Percentiles rank a stretch among this genome's conserved stretches.
phyloP scores from a whole-genome alignment of 2,797 vertebrate genomes.

The Lycodopsis pacificus region DNA sequence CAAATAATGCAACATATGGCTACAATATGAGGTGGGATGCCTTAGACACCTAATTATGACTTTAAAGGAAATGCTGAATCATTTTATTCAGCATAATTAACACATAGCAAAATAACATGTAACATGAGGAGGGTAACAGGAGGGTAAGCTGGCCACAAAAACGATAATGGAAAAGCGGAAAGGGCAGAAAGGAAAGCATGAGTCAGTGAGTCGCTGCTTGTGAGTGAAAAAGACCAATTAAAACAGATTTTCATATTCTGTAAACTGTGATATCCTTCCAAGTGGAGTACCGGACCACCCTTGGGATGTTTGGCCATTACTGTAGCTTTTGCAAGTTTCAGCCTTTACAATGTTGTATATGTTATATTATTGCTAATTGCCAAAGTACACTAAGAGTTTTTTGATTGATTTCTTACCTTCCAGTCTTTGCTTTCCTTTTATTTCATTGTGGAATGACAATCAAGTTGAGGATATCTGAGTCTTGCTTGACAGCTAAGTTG shows the following conservation, averaged over 20 bases:
- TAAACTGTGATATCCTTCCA: not conserved
- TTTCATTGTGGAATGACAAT: slow-evolving; percentile 12
- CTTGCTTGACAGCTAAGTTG: not conserved
- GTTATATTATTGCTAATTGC: not conserved
- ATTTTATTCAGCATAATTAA: not conserved
- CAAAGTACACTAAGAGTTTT: slow-evolving; percentile 12
- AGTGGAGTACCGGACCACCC: not conserved
- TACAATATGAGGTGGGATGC: not conserved
- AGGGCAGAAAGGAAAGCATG: not conserved
- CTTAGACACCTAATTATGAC: not conserved
- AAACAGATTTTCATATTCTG: slow-evolving; percentile 4
- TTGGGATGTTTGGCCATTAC: not conserved
- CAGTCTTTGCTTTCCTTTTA: slow-evolving; percentile 4
- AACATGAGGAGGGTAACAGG: not conserved
- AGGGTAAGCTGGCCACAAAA: not conserved
- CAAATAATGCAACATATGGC: not conserved
- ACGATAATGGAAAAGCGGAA: not conserved
- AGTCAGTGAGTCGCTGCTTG: not conserved
- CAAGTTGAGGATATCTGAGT: not conserved
- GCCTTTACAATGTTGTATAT: not conserved
- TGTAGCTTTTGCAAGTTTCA: slow-evolving; percentile 1
- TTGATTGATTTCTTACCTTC: slow-evolving; percentile 11
- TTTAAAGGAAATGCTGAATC: not conserved
- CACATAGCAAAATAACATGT: not conserved
- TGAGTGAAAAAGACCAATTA: slow-evolving; percentile 4